phyloP scores from a whole-genome alignment of 2,888 invertebrate genomes.

The Aphidoletes aphidimyza region DNA sequence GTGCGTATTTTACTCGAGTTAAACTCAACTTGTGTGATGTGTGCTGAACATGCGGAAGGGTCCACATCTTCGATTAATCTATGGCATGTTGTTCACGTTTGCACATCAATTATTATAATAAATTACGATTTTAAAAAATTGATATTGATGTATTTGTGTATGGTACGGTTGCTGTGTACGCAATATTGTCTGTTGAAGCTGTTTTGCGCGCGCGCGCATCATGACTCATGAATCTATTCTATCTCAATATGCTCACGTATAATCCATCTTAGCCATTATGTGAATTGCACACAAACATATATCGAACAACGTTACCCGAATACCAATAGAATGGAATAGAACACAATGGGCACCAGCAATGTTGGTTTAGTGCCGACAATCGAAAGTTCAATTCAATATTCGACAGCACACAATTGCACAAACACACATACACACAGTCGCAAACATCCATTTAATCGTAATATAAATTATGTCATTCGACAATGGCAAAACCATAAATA shows the following conservation, averaged over 20 bases:
- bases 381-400: neutral
- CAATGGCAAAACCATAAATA: conserved; percentile 43
- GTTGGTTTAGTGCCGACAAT: too few relatives aligned
- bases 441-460: conserved; percentile 41
- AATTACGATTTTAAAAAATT: conserved; percentile 30
- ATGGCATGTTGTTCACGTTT: conserved; percentile 49
- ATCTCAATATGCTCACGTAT: neutral
- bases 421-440: neutral
- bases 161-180: too few relatives aligned
- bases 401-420: neutral
- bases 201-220: neutral
- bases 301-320: neutral
- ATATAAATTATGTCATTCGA: conserved; percentile 47
- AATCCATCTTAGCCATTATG: neutral
- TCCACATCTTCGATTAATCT: conserved; percentile 19
- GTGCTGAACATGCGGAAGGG: neutral
- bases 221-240: conserved; percentile 43
- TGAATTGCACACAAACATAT: neutral
- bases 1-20: neutral
- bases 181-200: too few relatives aligned
- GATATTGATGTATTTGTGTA: conserved; percentile 31
- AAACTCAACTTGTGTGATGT: neutral
- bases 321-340: neutral
- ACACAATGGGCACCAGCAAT: neutral
- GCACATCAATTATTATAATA: conserved; percentile 53